These are phyloP conservation scores for Kudoa iwatai DNA, from an alignment of 30 jellyfish, hydroid and myxozoan species.

Conservation along the genomic window DNA sequence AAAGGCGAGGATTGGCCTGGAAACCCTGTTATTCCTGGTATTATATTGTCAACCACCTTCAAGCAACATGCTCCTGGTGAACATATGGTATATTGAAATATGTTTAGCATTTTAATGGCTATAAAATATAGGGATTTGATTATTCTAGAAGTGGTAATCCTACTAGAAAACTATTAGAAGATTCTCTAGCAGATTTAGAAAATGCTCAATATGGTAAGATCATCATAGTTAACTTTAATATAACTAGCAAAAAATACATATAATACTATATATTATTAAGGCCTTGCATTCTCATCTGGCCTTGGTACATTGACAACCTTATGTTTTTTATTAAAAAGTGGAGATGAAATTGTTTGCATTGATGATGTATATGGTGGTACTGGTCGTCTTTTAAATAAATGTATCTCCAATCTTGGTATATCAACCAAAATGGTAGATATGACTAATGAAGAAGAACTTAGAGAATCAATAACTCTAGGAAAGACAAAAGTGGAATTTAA, in stretches of 20 bases:
- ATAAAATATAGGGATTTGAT: slow-evolving; percentile 29
- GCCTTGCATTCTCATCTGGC: slow-evolving; percentile 84
- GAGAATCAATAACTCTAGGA: slow-evolving; percentile 1
- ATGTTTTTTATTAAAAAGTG: slow-evolving; percentile 15
- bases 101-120: too few relatives aligned
- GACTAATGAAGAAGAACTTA: slow-evolving; percentile 20
- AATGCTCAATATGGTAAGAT: slow-evolving; percentile 56
- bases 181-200: slow-evolving; percentile 38
- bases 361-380: slow-evolving; percentile 99
- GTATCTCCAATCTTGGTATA: slow-evolving; percentile 8
- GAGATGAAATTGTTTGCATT: slow-evolving; percentile 50
- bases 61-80: slow-evolving; percentile 82
- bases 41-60: slow-evolving; percentile 59
- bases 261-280: slow-evolving; percentile 9
- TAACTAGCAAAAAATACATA: too few relatives aligned
- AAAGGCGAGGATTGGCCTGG: slow-evolving; percentile 73
- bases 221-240: too few relatives aligned
- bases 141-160: slow-evolving; percentile 86
- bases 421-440: slow-evolving; percentile 33
- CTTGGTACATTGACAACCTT: slow-evolving; percentile 51
- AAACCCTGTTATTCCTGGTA: slow-evolving; percentile 67
- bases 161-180: slow-evolving; percentile 50
- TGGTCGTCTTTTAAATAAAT: slow-evolving; percentile 34
- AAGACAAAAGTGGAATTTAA: too few relatives aligned
- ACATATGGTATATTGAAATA: background rate